Base-by-base conservation (phyloP, 2,797 vertebrate genomes). In the Amblyopsis hoosieri region DNA sequence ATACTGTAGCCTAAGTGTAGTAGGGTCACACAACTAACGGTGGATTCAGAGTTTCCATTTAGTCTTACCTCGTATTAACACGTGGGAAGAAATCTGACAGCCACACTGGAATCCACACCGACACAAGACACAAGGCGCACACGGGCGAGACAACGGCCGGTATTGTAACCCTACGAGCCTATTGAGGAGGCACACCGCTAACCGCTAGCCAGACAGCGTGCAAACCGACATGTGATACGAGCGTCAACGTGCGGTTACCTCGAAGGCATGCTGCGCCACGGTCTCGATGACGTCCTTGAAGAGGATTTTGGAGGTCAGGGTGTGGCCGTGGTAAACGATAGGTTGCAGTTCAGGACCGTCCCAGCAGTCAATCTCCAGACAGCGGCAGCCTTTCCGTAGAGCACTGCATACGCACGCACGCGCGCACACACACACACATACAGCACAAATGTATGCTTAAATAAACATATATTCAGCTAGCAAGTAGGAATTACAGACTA, bases 291-390 rank as follows among this genome's bases (percentile, higher is more conserved):
- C 95, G 3, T 94, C 93, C 72, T 68, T 89, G 74, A 98, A 97
- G 1, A 90, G 72, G 54, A 98, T 93, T 85, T 93, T 96, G 85
- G 90, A 94, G 1, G 94, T 96, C 54, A 96, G 80, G 3, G 95
- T 96, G 77, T 92, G 89, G 3, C 95, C 95, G 0, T 96, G 96
- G 64, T 95, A 96, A 1, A 97, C 95, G 1, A 95, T 0, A 0
- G 96, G 95, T 45, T 96, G 92, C 33, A 81, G 77, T 12, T 93
- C 80, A 0, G 83, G 63, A 14, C 95, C 95, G 49, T 96, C 94
- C 94, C 95, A 96, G 86, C 95, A 97, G 84, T 96, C 95, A 48
- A 96, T 94, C 87, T 96, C 95, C 80, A 97, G 79, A 65, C 95
- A 96, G 53, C 95, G 96, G 13, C 95, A 97, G 71, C 94, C 95